Percentiles rank a stretch among this genome's conserved stretches.
Conservation (phyloP, 2,113 vertebrate species). For the Trogon surrucura region DNA sequence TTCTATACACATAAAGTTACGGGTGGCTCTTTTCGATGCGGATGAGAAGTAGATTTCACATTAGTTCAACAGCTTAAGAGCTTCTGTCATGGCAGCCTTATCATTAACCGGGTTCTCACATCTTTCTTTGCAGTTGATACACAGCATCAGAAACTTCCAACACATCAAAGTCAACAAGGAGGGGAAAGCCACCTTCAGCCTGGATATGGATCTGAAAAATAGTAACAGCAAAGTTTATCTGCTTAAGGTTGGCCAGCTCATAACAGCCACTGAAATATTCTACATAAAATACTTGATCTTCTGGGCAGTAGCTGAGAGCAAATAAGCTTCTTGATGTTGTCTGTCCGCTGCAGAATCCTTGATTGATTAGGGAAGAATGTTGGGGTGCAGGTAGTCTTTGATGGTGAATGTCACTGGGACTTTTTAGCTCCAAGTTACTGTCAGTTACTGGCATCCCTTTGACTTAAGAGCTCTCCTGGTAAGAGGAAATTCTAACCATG, state of each 20-base stretch:
- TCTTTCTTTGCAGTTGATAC: constrained; percentile 76
- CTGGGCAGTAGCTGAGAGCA: neutral
- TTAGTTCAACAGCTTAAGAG: neutral
- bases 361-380: neutral
- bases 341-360: neutral
- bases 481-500: neutral
- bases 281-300: neutral
- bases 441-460: neutral
- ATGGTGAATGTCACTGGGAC: neutral
- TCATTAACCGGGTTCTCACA: neutral
- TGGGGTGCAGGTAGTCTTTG: neutral
- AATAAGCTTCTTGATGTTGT: neutral
- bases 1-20: neutral
- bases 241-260: constrained; percentile 73
- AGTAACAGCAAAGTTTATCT: constrained; percentile 82
- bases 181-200: constrained; percentile 76
- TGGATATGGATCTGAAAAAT: constrained; percentile 87
- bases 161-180: constrained; percentile 80
- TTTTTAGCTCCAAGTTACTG: neutral
- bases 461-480: neutral
- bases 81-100: neutral
- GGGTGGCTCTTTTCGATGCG: neutral
- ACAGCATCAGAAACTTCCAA: constrained; percentile 75
- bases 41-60: neutral
- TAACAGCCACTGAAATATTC: neutral